Base-by-base conservation (phyloP, 2,797 vertebrate genomes). In the Pelobates cultripes region DNA sequence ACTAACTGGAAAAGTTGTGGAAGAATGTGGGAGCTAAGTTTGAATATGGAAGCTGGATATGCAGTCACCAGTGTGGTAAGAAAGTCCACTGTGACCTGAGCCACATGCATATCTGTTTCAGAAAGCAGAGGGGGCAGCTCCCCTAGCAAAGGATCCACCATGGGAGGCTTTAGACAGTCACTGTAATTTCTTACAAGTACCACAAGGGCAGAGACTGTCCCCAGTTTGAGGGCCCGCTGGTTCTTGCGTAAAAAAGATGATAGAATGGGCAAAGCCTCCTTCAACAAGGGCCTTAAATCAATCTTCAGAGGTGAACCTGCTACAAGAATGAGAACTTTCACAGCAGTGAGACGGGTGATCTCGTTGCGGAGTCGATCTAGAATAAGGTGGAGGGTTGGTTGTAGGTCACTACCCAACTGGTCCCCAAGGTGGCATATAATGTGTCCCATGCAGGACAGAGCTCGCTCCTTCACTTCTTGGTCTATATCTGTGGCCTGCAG, bases 381-480 rank as follows among this genome's bases (percentile, higher is more conserved):
- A 80, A 99, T 95, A 79, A 99, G 95, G 53, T 86, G 87, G 45
- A 99, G 85, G 0, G 95, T 96, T 2, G 93, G 92, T 77, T 93
- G 89, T 41, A 98, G 91, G 77, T 97, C 95, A 0, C 85, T 85
- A 67, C 93, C 94, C 10, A 99, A 88, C 45, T 93, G 92, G 88
- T 99, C 96, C 0, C 97, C 97, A 14, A 98, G 90, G 75, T 92
- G 94, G 88, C 93, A 93, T 81, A 98, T 88, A 0, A 98, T 94
- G 82, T 97, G 93, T 71, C 95, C 97, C 95, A 95, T 96, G 84
- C 96, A 99, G 83, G 96, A 95, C 85, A 99, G 97, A 4, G 97
- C 97, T 44, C 94, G 90, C 79, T 99, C 97, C 82, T 99, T 98
- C 77, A 99, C 97, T 87, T 99, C 97, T 91, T 99, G 97, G 90